phyloP scores from a whole-genome alignment of 1,140 invertebrate species.

The Trichomalopsis sarcophagae region DNA sequence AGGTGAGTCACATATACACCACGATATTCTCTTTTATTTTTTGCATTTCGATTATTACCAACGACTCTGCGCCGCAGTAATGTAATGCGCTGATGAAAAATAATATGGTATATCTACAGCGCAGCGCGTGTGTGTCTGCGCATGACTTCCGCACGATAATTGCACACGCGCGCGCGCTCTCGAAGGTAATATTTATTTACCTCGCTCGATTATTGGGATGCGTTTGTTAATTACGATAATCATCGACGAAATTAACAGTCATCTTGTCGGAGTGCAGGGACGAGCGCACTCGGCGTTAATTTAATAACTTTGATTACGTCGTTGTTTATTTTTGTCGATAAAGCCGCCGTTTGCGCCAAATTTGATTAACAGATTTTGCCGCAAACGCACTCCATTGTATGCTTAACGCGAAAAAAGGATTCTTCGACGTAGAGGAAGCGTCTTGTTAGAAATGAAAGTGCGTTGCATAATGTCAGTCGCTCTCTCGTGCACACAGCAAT shows the following conservation, averaged over 20 bases:
- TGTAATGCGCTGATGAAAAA: conserved; percentile 25
- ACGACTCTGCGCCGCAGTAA: neutral
- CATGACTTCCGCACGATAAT: neutral
- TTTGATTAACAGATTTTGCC: no score
- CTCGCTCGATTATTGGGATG: neutral
- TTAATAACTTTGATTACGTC: no score
- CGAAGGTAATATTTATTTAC: neutral
- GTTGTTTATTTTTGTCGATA: no score
- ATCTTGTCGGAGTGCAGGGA: no score
- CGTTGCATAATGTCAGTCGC: neutral
- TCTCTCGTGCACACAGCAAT: neutral
- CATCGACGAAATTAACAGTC: no score
- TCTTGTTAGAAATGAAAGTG: conserved; percentile 12
- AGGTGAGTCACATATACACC: conserved; percentile 77
- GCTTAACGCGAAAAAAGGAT: neutral
- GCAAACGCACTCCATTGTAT: neutral
- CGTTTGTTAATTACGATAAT: neutral
- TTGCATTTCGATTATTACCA: conserved; percentile 24
- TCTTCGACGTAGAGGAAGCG: neutral
- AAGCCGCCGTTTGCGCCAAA: no score
- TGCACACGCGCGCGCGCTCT: neutral
- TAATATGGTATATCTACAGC: neutral
- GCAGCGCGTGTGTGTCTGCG: neutral
- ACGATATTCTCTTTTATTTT: conserved; percentile 11
- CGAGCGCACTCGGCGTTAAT: no score